Evolutionary conservation across 2,113 vertebrate species (phyloP).

Genomic region (Coptodon rendalli): DNA sequence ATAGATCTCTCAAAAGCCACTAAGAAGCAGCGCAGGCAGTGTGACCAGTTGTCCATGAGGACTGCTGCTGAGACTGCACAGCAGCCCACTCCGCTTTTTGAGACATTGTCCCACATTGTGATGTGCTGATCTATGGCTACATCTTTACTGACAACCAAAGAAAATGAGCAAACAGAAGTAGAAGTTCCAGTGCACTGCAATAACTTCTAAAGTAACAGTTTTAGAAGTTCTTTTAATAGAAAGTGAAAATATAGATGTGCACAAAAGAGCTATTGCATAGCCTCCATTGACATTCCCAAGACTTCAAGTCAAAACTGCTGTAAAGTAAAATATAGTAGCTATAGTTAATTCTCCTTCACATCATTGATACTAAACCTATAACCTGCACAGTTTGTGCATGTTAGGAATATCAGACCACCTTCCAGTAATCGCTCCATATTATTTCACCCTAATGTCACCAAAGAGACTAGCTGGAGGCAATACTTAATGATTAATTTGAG

Average conservation of each 20-base stretch:
- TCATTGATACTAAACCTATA: neutral
- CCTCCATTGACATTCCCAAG: neutral
- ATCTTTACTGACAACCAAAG: neutral
- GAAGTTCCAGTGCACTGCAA: neutral
- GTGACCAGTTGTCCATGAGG: neutral
- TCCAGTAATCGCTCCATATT: neutral
- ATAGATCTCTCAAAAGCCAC: neutral
- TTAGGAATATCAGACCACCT: neutral
- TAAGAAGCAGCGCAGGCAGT: neutral
- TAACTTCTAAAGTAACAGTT: neutral
- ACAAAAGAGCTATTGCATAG: neutral
- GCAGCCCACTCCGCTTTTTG: neutral
- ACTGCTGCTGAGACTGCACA: neutral
- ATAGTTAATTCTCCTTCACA: neutral
- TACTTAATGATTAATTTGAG: neutral
- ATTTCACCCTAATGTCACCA: neutral
- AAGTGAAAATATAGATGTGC: neutral
- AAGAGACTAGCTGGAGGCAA: neutral
- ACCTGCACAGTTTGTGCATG: neutral
- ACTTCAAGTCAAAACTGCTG: neutral
- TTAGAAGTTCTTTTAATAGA: neutral
- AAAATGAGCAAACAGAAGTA: neutral
- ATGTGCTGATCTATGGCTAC: neutral
- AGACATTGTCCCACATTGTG: neutral
- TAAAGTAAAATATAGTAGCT: neutral